These are phyloP conservation scores for Cygnus olor DNA, from an alignment of 2,797 vertebrate genomes.

Conservation along the genomic window DNA sequence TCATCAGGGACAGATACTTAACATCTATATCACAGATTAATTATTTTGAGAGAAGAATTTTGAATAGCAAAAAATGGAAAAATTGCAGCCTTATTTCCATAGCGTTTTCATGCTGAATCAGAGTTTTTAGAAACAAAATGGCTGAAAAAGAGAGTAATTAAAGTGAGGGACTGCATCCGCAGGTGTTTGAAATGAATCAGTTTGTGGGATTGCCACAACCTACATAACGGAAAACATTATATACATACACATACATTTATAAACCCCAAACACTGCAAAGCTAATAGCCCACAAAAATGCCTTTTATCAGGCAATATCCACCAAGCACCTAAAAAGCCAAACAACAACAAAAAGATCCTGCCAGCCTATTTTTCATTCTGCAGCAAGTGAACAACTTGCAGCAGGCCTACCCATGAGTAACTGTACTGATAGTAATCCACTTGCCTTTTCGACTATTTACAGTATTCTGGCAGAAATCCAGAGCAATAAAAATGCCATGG, in stretches of 20 bases:
- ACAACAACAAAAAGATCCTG: neutral
- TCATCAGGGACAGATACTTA: neutral
- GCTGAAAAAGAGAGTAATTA: neutral
- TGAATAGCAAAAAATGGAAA: neutral
- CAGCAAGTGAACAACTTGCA: neutral
- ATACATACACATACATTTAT: rapidly evolving
- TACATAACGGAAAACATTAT: neutral
- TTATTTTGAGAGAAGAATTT: neutral
- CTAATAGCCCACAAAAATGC: neutral
- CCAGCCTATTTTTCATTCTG: neutral
- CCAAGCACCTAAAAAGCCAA: neutral
- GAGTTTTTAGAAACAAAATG: neutral
- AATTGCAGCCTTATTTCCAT: neutral
- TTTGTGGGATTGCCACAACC: neutral
- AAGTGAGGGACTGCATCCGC: neutral
- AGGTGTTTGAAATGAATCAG: neutral
- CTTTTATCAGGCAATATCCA: neutral
- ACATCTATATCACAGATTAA: neutral
- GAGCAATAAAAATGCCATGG: neutral
- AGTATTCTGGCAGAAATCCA: slow-evolving; percentile 3
- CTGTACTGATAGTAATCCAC: neutral
- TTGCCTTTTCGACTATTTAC: neutral
- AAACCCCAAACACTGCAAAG: neutral
- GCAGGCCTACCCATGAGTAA: neutral
- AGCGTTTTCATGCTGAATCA: neutral